Percentiles rank a stretch among this genome's conserved stretches.
These are phyloP conservation scores for Aythya fuligula DNA, from an alignment of 2,797 vertebrate species.

Conservation along the genomic window DNA sequence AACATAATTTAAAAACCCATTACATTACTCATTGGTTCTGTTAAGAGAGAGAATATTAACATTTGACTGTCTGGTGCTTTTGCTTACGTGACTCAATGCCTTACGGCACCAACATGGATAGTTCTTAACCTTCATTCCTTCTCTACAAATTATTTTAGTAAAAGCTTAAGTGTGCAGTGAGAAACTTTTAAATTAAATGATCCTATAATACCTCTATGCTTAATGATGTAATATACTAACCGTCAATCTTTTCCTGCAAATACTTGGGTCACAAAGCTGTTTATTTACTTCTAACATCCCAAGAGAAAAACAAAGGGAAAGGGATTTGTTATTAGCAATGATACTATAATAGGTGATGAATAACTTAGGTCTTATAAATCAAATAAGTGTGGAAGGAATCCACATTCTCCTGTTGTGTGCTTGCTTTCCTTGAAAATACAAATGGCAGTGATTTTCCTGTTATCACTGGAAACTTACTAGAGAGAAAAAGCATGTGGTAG, in stretches of 20 bases:
- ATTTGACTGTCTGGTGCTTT: neutral
- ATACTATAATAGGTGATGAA: neutral
- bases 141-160: neutral
- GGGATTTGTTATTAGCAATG: neutral
- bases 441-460: neutral
- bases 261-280: neutral
- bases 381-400: neutral
- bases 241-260: neutral
- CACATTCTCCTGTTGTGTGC: neutral
- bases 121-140: neutral
- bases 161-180: neutral
- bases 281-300: neutral
- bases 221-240: neutral
- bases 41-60: neutral
- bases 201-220: neutral
- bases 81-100: neutral
- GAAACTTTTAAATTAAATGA: neutral
- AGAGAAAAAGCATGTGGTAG: neutral
- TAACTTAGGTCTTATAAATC: neutral
- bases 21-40: neutral
- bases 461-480: neutral
- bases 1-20: neutral
- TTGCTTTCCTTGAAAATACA: neutral
- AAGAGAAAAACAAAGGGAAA: neutral
- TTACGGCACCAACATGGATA: neutral